Conservation (phyloP, 2,113 vertebrate species). For the Chlamydotis undulata region DNA sequence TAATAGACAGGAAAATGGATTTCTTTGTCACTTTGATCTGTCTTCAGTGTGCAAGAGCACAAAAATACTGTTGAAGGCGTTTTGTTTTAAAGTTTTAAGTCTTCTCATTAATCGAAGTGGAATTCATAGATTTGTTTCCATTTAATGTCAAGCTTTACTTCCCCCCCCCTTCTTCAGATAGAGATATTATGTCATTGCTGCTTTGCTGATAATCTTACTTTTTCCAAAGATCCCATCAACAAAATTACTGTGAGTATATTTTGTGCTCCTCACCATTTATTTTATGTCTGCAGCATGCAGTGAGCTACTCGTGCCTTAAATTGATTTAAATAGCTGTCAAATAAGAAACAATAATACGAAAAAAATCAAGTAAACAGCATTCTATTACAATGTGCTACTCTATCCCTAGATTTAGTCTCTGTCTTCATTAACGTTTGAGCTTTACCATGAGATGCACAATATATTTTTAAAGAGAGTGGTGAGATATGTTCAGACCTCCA, state of each 20-base stretch:
- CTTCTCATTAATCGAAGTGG: background rate
- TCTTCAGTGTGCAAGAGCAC: background rate
- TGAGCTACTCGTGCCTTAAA: conserved; percentile 5
- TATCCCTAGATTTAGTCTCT: background rate
- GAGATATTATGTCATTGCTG: background rate
- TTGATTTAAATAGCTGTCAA: background rate
- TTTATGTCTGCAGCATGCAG: background rate
- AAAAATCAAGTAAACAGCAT: background rate
- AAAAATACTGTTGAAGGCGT: background rate
- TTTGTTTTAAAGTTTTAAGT: background rate
- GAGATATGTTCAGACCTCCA: background rate
- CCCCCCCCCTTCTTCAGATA: background rate
- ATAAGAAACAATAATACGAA: background rate
- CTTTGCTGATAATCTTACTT: background rate
- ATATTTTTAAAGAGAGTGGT: background rate
- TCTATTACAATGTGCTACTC: background rate
- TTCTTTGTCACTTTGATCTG: background rate
- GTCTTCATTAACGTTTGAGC: background rate
- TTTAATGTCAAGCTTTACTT: background rate
- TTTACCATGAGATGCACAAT: background rate
- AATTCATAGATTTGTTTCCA: background rate
- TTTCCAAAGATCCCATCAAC: background rate
- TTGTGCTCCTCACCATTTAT: background rate
- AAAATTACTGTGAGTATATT: background rate
- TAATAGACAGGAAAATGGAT: background rate